Evolutionary conservation across 2,888 invertebrate species (phyloP), one percentile per base, ranked within the genome.

Genomic region (Clivina fossor): DNA sequence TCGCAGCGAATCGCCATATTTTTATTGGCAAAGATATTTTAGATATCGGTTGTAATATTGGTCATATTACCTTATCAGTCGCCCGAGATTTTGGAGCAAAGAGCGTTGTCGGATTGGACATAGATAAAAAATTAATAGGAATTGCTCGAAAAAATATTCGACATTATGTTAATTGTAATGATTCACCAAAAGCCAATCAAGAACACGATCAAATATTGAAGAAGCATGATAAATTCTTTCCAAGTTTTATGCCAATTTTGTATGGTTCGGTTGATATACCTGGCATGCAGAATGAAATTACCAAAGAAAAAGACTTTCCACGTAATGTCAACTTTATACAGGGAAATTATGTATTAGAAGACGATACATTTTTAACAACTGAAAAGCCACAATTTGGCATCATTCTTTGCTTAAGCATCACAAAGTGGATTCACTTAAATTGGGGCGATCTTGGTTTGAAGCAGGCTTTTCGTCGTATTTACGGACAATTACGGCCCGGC

Each of bases 401-500:
- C 57, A 96, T 99, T 65, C 76, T 99, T 50, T 97, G 96, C 69
- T 80, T 99, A 43, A 95, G 94, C 59, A 86, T 97, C 26, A 97
- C 97, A 15, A 99, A 99, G 74, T 99, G 98, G 98, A 84, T 99
- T 66, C 99, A 99, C 71, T 79, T 97, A 47, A 99, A 99, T 76
- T 95, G 90, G 82, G 98, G 98, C 2, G 99, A 99, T 73, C 84
- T 82, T 3, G 98, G 98, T 2, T 76, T 99, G 51, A 95, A 95
- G 73, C 80, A 92, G 63, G 87, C 93, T 43, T 98, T 99, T 74
- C 85, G 89, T 61, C 80, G 95, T 22, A 93, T 95, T 83, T 94
- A 88, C 71, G 83, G 86, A n/a, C 94, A 97, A 69, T 77, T 98
- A 40, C 82, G 90, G 46, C 93, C 95, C 0, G 96, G 96, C 1